phyloP scores from a whole-genome alignment of 2,113 vertebrate species.

The Zootoca vivipara region DNA sequence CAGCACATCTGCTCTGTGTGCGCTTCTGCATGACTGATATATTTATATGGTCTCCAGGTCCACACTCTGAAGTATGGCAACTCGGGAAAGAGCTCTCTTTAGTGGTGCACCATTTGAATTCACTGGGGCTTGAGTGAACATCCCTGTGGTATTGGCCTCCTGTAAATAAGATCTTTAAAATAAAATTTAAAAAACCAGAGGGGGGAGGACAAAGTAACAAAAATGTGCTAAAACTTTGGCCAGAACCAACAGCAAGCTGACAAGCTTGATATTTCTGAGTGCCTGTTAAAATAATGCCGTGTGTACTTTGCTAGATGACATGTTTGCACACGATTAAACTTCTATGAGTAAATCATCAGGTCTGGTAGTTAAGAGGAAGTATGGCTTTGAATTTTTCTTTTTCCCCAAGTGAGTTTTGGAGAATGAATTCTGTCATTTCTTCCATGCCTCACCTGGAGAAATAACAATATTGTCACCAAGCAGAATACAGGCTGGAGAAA shows the following conservation, averaged over 20 bases:
- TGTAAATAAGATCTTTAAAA: background rate
- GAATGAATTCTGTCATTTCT: background rate
- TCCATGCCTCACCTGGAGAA: background rate
- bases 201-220: background rate
- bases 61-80: no score
- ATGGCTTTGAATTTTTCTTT: background rate
- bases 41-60: background rate
- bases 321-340: background rate
- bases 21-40: no score
- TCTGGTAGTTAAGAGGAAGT: background rate
- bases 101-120: background rate
- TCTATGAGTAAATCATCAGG: constrained; percentile 22
- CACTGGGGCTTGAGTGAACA: background rate
- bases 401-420: background rate
- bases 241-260: background rate
- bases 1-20: background rate
- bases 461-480: background rate
- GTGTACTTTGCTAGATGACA: constrained; percentile 11
- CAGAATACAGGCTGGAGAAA: background rate
- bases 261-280: background rate
- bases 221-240: background rate
- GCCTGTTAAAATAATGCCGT: background rate
- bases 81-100: background rate
- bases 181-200: background rate
- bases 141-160: background rate